These are phyloP conservation scores for Adineta ricciae DNA, from an alignment of 2,888 invertebrate genomes.

Conservation along the genomic window DNA sequence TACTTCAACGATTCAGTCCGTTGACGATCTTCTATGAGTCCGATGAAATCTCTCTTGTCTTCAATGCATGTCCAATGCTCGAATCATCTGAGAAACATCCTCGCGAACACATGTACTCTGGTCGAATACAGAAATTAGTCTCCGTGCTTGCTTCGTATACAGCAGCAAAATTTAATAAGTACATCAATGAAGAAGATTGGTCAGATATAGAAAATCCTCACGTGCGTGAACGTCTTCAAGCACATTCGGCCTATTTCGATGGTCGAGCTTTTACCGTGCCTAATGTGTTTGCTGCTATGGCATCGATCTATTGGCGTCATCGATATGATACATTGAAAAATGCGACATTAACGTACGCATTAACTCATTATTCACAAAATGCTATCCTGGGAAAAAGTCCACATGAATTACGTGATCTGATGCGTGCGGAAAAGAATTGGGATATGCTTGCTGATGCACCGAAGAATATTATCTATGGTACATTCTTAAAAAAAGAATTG, in stretches of 20 bases:
- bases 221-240: neutral
- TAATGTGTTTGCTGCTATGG: neutral
- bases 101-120: neutral
- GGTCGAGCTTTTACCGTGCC: neutral
- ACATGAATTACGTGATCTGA: neutral
- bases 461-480: neutral
- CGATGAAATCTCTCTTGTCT: neutral
- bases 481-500: slow-evolving; percentile 17
- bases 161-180: slow-evolving; percentile 15
- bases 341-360: slow-evolving; percentile 5
- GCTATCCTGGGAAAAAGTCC: neutral
- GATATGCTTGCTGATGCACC: neutral
- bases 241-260: neutral
- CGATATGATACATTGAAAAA: slow-evolving; percentile 18
- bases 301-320: slow-evolving; percentile 7
- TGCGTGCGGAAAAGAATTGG: neutral
- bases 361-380: neutral
- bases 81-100: neutral
- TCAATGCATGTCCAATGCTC: neutral
- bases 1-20: slow-evolving; percentile 10
- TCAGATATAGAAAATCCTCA: neutral
- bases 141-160: neutral
- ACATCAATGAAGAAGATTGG: slow-evolving; percentile 3
- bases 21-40: neutral
- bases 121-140: slow-evolving; percentile 15